Evolutionary conservation across 1,140 invertebrate species (phyloP), one percentile per base, ranked within the genome.

Genomic region (Dinoponera quadriceps): DNA sequence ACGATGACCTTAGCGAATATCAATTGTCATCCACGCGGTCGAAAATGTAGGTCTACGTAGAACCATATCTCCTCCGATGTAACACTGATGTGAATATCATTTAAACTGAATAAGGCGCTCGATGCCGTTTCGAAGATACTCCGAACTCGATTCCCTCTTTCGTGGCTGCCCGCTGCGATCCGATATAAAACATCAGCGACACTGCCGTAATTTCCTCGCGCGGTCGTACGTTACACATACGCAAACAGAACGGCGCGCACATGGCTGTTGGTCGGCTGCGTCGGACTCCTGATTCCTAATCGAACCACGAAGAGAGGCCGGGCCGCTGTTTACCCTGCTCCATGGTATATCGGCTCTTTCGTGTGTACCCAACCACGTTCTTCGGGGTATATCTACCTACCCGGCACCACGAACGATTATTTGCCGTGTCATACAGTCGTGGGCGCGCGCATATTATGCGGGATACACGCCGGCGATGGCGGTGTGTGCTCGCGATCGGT

Each of bases 401-500:
- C 66, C 25, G 25, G 57, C 38, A 60, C 57, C 55, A 82, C 57
- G 68, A 82, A 82, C 78, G 68, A 73, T 82, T 73, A 73, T 73
- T 82, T 73, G 68, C 44, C 68, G 55, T 60, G 68, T 73, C 69
- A 62, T 82, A 82, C 27, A 62, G 68, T 59, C 44, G 74, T 59
- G 77, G 57, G 33, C 27, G 49, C 25, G 71, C 29, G 44, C 25
- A 33, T 38, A 51, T 73, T 62, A 51, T 62, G 57, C 54, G 68
- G 54, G 54, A 48, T 73, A 22, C 38, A 33, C 68, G 29, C 22
- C 77, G 66, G 33, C 49, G 68, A 33, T 66, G 22, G 33, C 51
- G 49, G 54, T 71, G 51, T 80, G 66, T 80, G 77, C 66, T 80
- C 7, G 78, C 78, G 78, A 82, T 82, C 57, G 38, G 68, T 82